A percentile compares a stretch with the other conserved stretches of the same genome.
Evolutionary conservation across 2,888 invertebrate genomes (phyloP).

Genomic region (Aromia moschata): DNA sequence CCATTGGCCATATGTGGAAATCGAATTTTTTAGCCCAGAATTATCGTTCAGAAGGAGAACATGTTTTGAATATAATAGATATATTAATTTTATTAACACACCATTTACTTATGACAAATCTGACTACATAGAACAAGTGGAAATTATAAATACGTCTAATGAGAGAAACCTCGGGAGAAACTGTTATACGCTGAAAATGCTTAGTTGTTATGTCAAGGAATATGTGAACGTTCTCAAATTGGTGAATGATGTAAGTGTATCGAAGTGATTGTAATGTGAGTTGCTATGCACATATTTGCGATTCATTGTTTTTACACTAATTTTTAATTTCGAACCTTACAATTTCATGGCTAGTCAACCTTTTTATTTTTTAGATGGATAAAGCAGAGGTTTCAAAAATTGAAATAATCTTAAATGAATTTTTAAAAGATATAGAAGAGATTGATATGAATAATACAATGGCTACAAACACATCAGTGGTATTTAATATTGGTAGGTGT

Average conservation of each 20-base stretch:
- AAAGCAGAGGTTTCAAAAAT: slow-evolving; percentile 25
- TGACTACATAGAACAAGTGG: slow-evolving; percentile 39
- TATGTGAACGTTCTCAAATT: slow-evolving; percentile 33
- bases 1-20: slow-evolving; percentile 45
- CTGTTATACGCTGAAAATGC: slow-evolving; percentile 35
- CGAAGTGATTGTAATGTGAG: too few relatives aligned
- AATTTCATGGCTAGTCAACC: too few relatives aligned
- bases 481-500: slow-evolving; percentile 45
- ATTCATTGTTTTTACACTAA: too few relatives aligned
- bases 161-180: slow-evolving; percentile 22
- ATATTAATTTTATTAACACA: slow-evolving; percentile 34
- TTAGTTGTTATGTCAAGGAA: slow-evolving; percentile 33
- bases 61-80: slow-evolving; percentile 37
- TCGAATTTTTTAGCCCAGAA: slow-evolving; percentile 40
- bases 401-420: slow-evolving; percentile 39
- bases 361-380: slow-evolving; percentile 30
- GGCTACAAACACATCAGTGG: slow-evolving; percentile 42
- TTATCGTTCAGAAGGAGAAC: slow-evolving; percentile 41
- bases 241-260: slow-evolving; percentile 33
- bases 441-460: slow-evolving; percentile 41
- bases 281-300: too few relatives aligned
- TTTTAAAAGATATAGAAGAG: slow-evolving; percentile 43
- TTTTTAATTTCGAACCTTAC: too few relatives aligned
- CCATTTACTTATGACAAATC: slow-evolving; percentile 24
- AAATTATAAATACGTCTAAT: slow-evolving; percentile 32